Evolutionary conservation across 1,140 invertebrate genomes (phyloP).

Genomic region (Triops cancriformis): DNA sequence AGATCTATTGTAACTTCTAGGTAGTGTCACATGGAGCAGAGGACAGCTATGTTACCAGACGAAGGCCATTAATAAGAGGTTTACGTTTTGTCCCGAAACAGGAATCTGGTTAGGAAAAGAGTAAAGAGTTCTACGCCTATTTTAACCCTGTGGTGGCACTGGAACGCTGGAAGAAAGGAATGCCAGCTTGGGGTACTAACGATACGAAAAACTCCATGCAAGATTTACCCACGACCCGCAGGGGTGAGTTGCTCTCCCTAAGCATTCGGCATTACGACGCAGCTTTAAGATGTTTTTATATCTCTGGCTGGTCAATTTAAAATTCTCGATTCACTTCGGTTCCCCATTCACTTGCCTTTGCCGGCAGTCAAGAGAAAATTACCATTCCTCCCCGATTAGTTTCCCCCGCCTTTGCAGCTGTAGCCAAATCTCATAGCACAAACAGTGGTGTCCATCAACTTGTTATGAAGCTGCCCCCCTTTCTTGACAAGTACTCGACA

Average conservation of each 20-base stretch:
- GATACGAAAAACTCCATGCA: neutral
- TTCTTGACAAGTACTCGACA: neutral
- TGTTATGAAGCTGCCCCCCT: neutral
- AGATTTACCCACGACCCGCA: neutral
- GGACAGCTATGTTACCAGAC: too few species aligned
- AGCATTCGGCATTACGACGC: too few species aligned
- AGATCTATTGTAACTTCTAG: too few species aligned
- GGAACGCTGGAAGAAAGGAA: neutral
- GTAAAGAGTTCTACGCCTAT: neutral
- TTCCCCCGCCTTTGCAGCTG: neutral
- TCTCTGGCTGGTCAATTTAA: too few species aligned
- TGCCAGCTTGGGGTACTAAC: neutral
- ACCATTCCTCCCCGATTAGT: neutral
- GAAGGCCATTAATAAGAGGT: too few species aligned
- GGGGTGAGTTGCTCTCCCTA: too few species aligned
- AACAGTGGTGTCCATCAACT: neutral
- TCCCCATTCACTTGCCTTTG: neutral
- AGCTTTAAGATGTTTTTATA: too few species aligned
- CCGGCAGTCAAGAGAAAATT: neutral
- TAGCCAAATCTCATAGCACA: neutral
- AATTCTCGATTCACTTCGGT: too few species aligned
- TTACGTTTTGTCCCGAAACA: neutral
- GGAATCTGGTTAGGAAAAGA: neutral
- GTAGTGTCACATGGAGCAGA: too few species aligned
- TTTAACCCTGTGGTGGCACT: neutral